A percentile compares a stretch with the other conserved stretches of the same genome.
These are phyloP conservation scores for Sapajus apella DNA, from an alignment of 2,113 vertebrate species.

Conservation along the genomic window DNA sequence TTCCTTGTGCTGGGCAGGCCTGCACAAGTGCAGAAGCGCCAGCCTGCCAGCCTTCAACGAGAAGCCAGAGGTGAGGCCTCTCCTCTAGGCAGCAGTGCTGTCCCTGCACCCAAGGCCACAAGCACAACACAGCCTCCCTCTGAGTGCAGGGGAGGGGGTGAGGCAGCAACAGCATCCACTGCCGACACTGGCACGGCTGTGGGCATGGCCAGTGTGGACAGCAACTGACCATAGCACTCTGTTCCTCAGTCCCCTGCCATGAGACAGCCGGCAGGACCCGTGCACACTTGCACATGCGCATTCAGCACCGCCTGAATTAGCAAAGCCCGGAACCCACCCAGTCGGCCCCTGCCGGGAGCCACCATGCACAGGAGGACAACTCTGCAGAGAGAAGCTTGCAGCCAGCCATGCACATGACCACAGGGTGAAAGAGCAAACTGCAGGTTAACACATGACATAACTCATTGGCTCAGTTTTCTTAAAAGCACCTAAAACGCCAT, in stretches of 20 bases:
- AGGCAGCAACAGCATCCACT: not conserved
- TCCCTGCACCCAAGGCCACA: not conserved
- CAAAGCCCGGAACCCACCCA: not conserved
- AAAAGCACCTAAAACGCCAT: fast-evolving
- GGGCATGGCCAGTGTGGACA: not conserved
- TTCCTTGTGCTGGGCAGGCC: not conserved
- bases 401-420: not conserved
- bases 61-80: not conserved
- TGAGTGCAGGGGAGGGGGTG: not conserved
- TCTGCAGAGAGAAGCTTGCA: not conserved
- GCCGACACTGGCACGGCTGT: too few relatives aligned
- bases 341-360: not conserved
- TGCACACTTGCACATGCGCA: fast-evolving
- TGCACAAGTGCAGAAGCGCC: not conserved
- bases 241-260: not conserved
- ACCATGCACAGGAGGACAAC: not conserved
- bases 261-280: not conserved
- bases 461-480: not conserved
- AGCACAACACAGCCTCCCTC: not conserved
- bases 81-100: not conserved
- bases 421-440: not conserved
- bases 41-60: not conserved
- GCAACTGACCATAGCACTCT: not conserved
- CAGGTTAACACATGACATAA: not conserved
- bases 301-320: not conserved